A percentile compares a stretch with the other conserved stretches of the same genome.
phyloP scores from a whole-genome alignment of 2,888 invertebrate species.

The Prenolepis imparis region DNA sequence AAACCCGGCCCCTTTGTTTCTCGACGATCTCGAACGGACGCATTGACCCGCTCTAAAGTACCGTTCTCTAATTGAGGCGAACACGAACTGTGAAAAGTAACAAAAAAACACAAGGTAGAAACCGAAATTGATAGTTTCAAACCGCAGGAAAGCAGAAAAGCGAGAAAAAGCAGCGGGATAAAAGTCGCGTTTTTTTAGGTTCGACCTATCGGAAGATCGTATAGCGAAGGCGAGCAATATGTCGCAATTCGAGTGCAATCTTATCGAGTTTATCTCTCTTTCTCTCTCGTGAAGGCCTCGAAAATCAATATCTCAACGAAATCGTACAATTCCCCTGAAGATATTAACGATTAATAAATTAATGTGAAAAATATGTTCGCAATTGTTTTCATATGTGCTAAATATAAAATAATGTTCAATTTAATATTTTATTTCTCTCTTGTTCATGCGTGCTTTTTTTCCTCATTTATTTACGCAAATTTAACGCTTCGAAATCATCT shows the following conservation, averaged over 20 bases:
- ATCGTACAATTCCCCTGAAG: neutral
- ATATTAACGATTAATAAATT: neutral
- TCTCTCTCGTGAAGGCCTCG: neutral
- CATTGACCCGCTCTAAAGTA: slow-evolving; percentile 53
- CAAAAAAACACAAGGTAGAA: slow-evolving; percentile 31
- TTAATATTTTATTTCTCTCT: neutral
- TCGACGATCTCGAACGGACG: slow-evolving; percentile 47
- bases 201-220: neutral
- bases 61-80: slow-evolving; percentile 51
- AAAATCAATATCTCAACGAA: neutral
- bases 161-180: slow-evolving; percentile 21
- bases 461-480: neutral
- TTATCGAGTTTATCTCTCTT: neutral
- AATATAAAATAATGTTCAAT: neutral
- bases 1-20: slow-evolving; percentile 50
- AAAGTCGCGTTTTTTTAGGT: slow-evolving; percentile 19
- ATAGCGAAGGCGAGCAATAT: neutral
- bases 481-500: neutral
- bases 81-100: slow-evolving; percentile 40
- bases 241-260: slow-evolving; percentile 15
- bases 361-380: neutral
- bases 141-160: neutral
- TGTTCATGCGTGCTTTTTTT: neutral
- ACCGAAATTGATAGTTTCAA: slow-evolving; percentile 47
- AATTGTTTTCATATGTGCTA: neutral